phyloP scores from a whole-genome alignment of 2,888 invertebrate species.

The Macaria liturata region DNA sequence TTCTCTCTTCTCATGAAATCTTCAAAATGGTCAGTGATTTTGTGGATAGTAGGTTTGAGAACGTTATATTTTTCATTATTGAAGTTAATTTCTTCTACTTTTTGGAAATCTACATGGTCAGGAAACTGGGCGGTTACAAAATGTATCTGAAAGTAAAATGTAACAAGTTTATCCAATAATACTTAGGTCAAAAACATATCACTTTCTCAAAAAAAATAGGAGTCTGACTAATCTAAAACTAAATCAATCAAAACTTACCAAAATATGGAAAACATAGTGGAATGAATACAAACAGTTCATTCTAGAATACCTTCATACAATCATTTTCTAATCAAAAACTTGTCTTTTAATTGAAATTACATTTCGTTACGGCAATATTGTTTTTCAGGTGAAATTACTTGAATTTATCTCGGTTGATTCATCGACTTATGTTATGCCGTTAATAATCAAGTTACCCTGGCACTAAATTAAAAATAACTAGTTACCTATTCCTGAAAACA shows the following conservation, averaged over 20 bases:
- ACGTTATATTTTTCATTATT: conserved; percentile 58
- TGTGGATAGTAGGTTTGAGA: conserved; percentile 54
- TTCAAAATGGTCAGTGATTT: conserved; percentile 55
- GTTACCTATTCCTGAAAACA: no score
- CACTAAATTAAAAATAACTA: no score
- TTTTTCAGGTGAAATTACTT: no score
- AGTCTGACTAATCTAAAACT: no score
- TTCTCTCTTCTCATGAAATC: conserved; percentile 47
- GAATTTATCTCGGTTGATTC: no score
- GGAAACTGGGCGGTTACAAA: conserved; percentile 23
- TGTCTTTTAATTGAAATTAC: conserved; percentile 3
- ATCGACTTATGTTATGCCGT: no score
- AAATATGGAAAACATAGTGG: conserved; percentile 7
- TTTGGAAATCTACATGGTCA: conserved; percentile 59
- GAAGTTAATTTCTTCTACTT: conserved; percentile 51
- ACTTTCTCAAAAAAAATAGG: no score
- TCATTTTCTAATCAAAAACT: conserved; percentile 1
- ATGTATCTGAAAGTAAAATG: conserved; percentile 32
- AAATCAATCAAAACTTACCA: conserved; percentile 15
- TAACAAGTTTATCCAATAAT: no score
- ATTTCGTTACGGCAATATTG: conserved; percentile 15
- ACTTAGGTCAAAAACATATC: neutral
- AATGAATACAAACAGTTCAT: conserved; percentile 13
- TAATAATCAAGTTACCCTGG: no score
- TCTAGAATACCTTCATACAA: neutral